These are phyloP conservation scores for Hydrotaea cyrtoneurina DNA, from an alignment of 2,888 invertebrate genomes.

Conservation along the genomic window DNA sequence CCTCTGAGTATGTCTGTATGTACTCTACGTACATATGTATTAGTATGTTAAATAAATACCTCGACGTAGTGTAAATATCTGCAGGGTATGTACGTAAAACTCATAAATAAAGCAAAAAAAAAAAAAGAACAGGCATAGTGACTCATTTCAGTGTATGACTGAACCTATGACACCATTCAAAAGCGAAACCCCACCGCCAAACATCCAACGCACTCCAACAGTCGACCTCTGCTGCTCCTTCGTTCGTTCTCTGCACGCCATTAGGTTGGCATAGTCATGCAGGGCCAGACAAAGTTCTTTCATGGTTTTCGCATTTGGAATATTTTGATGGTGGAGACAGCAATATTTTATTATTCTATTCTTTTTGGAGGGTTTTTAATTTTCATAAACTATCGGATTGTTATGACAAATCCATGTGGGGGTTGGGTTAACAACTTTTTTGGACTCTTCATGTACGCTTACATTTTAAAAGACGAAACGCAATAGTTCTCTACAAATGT, in stretches of 20 bases:
- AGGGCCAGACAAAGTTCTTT: neutral
- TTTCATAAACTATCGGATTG: conserved; percentile 11
- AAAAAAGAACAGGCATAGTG: neutral
- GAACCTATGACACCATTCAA: conserved; percentile 10
- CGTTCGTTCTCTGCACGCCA: neutral
- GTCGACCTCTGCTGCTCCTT: conserved; percentile 3
- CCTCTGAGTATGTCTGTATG: neutral
- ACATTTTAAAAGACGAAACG: no score
- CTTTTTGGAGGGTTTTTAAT: neutral
- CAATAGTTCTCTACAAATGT: no score
- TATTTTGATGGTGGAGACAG: conserved; percentile 3
- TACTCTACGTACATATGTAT: neutral
- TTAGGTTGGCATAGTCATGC: conserved; percentile 12
- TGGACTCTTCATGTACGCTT: conserved; percentile 1
- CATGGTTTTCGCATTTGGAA: conserved; percentile 13
- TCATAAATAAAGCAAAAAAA: conserved; percentile 3
- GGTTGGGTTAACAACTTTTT: conserved; percentile 10
- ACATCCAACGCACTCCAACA: neutral
- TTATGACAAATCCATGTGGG: conserved; percentile 23
- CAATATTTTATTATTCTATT: neutral
- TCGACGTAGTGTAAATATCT: conserved; percentile 3
- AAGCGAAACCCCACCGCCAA: neutral
- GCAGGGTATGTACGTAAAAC: conserved; percentile 10
- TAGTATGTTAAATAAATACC: conserved; percentile 12
- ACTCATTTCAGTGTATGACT: neutral